These are phyloP conservation scores for Erpornis zantholeuca DNA, from an alignment of 2,113 vertebrate genomes.

Conservation along the genomic window DNA sequence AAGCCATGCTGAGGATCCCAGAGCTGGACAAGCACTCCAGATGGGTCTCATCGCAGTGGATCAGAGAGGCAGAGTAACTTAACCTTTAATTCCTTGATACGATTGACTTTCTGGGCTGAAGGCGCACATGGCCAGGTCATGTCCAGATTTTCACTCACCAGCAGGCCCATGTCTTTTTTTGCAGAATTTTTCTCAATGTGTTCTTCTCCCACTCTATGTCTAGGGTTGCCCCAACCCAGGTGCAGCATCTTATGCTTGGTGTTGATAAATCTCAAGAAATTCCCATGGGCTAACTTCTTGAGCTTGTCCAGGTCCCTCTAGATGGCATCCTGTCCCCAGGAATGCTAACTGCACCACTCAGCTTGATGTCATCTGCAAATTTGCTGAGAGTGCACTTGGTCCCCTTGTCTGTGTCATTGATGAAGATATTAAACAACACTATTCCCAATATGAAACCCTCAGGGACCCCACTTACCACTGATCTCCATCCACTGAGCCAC, in stretches of 20 bases:
- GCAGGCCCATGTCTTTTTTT: accelerated
- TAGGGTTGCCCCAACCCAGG: accelerated
- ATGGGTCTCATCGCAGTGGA: background rate
- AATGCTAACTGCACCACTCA: background rate
- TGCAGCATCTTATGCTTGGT: background rate
- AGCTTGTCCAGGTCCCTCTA: background rate
- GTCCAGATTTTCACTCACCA: background rate
- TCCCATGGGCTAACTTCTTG: background rate
- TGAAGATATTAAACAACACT: background rate
- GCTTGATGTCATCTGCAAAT: background rate
- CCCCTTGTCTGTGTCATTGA: background rate
- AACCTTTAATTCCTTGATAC: background rate
- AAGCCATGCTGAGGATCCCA: background rate
- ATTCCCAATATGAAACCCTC: accelerated
- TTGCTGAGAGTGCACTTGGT: background rate
- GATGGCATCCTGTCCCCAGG: background rate
- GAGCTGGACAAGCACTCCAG: background rate
- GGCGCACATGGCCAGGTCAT: background rate
- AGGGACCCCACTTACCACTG: background rate
- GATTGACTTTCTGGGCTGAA: background rate
- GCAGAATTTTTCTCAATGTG: background rate
- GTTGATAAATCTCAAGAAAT: background rate
- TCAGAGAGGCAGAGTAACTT: background rate
- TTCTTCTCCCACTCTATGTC: background rate
- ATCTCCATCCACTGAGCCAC: background rate